phyloP scores from a whole-genome alignment of 2,113 vertebrate species.

The Anoplopoma fimbria region DNA sequence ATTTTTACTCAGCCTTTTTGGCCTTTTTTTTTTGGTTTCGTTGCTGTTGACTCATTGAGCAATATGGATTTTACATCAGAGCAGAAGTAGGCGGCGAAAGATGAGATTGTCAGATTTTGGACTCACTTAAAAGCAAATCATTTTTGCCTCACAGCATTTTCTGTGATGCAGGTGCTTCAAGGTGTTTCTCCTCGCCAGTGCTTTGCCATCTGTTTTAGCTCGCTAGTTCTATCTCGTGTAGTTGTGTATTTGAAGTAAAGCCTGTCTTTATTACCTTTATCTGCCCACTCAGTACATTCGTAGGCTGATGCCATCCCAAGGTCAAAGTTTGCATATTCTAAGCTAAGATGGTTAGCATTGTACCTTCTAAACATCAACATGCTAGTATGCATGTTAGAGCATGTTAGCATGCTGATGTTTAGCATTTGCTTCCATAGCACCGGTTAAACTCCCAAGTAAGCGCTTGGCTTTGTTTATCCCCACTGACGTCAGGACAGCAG shows the following conservation, averaged over 20 bases:
- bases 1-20: constrained; percentile 8
- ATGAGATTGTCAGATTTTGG: constrained; percentile 21
- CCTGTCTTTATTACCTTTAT: constrained; percentile 11
- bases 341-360: not conserved
- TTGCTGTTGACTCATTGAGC: not conserved
- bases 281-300: not conserved
- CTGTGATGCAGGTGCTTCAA: constrained; percentile 31
- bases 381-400: not conserved
- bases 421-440: not conserved
- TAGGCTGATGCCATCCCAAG: not conserved
- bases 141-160: constrained; percentile 16
- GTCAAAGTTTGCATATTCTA: not conserved
- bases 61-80: constrained; percentile 47
- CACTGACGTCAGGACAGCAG: no score
- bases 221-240: not conserved
- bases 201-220: constrained; percentile 45
- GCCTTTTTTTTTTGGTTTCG: constrained; percentile 1
- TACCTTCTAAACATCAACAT: not conserved
- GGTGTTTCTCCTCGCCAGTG: constrained; percentile 24
- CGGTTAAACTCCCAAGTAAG: not conserved
- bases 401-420: not conserved
- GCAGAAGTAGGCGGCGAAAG: not conserved
- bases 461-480: not conserved
- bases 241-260: constrained; percentile 20
- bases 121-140: constrained; percentile 24